A percentile compares a stretch with the other conserved stretches of the same genome.
Conservation (phyloP, 1,140 invertebrate genomes). For the Diachasma alloeum region DNA sequence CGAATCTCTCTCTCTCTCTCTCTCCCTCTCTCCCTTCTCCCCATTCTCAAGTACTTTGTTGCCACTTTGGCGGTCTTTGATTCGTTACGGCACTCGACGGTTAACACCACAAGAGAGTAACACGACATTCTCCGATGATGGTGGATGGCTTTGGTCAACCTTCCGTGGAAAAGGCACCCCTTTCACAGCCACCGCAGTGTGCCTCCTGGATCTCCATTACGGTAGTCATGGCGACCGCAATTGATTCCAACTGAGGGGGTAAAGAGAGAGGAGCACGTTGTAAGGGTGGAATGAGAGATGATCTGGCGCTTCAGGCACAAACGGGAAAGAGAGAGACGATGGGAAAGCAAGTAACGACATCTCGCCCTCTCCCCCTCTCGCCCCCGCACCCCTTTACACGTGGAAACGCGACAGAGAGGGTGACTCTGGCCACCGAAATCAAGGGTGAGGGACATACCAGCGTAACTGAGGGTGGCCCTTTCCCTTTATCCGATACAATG, state of each 20-base stretch:
- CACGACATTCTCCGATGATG: slow-evolving; percentile 5
- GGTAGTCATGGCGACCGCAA: slow-evolving; percentile 63
- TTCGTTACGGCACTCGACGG: neutral
- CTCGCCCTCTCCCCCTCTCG: neutral
- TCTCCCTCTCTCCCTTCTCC: slow-evolving; percentile 17
- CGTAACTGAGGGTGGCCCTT: neutral
- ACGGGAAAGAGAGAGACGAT: neutral
- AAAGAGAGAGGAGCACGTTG: slow-evolving; percentile 28
- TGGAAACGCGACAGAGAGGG: neutral
- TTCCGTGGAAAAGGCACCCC: slow-evolving; percentile 60
- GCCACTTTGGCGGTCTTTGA: slow-evolving; percentile 19
- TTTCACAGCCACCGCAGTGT: slow-evolving; percentile 25
- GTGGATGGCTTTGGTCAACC: slow-evolving; percentile 54
- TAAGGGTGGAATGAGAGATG: slow-evolving; percentile 13
- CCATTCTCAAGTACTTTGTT: slow-evolving; percentile 11
- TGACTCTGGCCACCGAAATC: neutral
- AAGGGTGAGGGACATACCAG: neutral
- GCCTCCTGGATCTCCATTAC: slow-evolving; percentile 28
- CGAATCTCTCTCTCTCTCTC: slow-evolving; percentile 19
- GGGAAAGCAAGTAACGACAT: slow-evolving; percentile 15
- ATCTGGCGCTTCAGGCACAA: neutral
- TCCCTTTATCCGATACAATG: slow-evolving; percentile 59
- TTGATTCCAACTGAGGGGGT: slow-evolving; percentile 55
- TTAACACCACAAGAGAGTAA: slow-evolving; percentile 14
- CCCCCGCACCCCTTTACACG: neutral